Conservation (phyloP, 2,888 invertebrate genomes). For the Tineola bisselliella region DNA sequence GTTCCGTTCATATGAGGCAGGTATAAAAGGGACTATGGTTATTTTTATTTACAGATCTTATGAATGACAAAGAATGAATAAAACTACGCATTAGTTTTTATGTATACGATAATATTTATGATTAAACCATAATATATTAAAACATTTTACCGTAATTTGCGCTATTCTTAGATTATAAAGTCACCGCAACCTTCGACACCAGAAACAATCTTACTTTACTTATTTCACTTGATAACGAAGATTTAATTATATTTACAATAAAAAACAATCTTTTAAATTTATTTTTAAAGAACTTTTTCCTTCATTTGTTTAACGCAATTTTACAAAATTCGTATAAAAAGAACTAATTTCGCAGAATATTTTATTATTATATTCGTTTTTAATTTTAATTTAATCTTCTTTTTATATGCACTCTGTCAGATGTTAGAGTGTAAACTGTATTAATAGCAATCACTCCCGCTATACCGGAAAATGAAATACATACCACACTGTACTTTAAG, state of each 20-base stretch:
- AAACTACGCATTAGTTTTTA: neutral
- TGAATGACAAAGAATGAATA: neutral
- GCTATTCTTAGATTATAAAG: neutral
- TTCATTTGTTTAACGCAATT: neutral
- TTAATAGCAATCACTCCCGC: too few species aligned
- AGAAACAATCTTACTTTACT: neutral
- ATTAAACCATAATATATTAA: neutral
- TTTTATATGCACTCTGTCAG: too few species aligned
- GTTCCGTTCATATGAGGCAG: neutral
- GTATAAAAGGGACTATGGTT: neutral
- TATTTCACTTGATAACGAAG: constrained; percentile 1
- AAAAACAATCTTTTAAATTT: neutral
- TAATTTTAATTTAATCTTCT: too few species aligned
- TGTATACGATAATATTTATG: neutral
- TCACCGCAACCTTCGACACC: neutral
- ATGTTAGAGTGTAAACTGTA: too few species aligned
- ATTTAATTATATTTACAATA: neutral
- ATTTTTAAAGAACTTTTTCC: neutral
- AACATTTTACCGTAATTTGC: neutral
- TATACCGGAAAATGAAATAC: too few species aligned
- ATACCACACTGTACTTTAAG: too few species aligned
- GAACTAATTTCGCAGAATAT: too few species aligned
- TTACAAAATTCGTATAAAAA: too few species aligned
- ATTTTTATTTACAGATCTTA: neutral
- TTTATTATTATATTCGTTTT: too few species aligned